Conservation (phyloP, 2,113 vertebrate species). For the Atractosteus spatula region DNA sequence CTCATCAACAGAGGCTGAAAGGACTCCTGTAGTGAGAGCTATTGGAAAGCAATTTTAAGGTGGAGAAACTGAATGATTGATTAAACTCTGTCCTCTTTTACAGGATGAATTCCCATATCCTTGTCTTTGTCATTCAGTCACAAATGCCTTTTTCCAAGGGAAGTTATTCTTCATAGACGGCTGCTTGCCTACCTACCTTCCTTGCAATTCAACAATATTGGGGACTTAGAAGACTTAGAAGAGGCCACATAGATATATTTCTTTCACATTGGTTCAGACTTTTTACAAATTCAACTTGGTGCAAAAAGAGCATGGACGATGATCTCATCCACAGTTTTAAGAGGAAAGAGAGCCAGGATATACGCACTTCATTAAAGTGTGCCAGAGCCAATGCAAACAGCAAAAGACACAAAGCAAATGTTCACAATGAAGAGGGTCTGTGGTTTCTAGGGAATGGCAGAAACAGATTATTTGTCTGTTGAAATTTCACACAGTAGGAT, state of each 20-base stretch:
- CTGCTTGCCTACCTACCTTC: background rate
- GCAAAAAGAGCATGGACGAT: too few species aligned
- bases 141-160: background rate
- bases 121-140: constrained; percentile 25
- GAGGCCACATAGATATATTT: too few species aligned
- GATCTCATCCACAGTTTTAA: too few species aligned
- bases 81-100: constrained; percentile 20
- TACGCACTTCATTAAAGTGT: too few species aligned
- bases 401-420: too few species aligned
- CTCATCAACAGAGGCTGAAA: constrained; percentile 4
- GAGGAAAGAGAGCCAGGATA: too few species aligned
- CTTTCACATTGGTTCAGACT: too few species aligned
- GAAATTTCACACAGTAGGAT: background rate
- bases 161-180: background rate
- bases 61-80: constrained; percentile 43
- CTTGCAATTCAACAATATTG: background rate
- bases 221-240: too few species aligned
- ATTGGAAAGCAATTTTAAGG: constrained; percentile 20
- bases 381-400: too few species aligned
- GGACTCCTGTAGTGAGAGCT: constrained; percentile 42
- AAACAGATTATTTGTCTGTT: background rate
- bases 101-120: background rate
- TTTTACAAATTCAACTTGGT: too few species aligned
- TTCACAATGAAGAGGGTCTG: too few species aligned
- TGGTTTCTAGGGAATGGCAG: background rate